Percentiles rank a stretch among this genome's conserved stretches.
Evolutionary conservation across 2,888 invertebrate species (phyloP).

Genomic region (Agrochola lychnidis): DNA sequence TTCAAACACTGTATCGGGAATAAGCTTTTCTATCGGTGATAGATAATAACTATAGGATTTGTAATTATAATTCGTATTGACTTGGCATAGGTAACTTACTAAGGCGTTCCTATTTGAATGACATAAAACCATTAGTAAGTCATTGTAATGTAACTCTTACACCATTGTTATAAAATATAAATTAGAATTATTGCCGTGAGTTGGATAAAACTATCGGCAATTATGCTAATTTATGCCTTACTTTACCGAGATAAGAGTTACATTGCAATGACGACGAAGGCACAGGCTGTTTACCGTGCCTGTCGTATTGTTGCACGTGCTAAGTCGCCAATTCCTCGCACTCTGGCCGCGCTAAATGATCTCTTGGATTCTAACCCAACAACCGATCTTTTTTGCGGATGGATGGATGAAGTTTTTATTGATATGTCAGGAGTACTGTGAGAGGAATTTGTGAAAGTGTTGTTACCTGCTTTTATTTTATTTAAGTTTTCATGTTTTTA

Average conservation of each 20-base stretch:
- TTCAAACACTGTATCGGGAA: conserved; percentile 40
- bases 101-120: neutral
- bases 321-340: no score
- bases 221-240: neutral
- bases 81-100: neutral
- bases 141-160: neutral
- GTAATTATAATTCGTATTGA: conserved; percentile 9
- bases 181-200: neutral
- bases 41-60: conserved; percentile 17
- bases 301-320: no score
- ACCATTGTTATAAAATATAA: neutral
- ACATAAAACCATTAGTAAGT: neutral
- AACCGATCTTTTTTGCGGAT: no score
- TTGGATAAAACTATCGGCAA: neutral
- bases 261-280: no score
- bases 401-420: no score
- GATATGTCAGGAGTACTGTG: no score
- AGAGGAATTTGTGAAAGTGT: no score
- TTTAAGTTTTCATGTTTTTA: no score
- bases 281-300: no score
- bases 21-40: conserved; percentile 42
- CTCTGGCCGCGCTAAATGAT: no score
- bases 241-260: neutral
- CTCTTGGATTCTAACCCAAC: no score
- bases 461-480: no score